These are phyloP conservation scores for Catalaphyllia jardinei DNA, from an alignment of 64 coral and sea anemone species.

Conservation along the genomic window DNA sequence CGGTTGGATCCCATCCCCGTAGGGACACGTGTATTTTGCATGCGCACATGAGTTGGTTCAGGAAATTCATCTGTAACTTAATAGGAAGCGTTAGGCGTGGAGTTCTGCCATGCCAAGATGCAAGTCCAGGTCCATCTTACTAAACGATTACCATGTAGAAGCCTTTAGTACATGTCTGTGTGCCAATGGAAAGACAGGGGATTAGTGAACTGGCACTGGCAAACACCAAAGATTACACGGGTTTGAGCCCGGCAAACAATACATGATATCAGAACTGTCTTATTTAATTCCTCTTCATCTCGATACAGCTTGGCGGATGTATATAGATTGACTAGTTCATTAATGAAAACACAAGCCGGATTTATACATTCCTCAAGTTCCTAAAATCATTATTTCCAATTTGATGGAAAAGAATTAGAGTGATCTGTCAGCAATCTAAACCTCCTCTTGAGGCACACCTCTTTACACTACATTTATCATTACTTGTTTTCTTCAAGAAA, in stretches of 20 bases:
- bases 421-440: background rate
- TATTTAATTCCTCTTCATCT: too few species aligned
- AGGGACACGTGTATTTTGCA: background rate
- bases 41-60: background rate
- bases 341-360: background rate
- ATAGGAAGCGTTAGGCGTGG: background rate
- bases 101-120: background rate
- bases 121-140: background rate
- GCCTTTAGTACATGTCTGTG: background rate
- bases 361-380: background rate
- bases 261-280: too few species aligned
- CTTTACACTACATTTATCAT: constrained; percentile 1
- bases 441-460: background rate
- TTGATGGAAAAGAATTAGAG: background rate
- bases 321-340: too few species aligned
- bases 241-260: too few species aligned
- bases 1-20: background rate
- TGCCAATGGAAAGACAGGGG: background rate
- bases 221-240: too few species aligned
- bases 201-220: background rate
- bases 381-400: background rate
- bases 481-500: background rate
- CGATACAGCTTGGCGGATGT: too few species aligned
- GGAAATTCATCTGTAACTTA: background rate
- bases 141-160: background rate